Evolutionary conservation across 2,888 invertebrate species (phyloP), one percentile per base, ranked within the genome.

Genomic region (Leptura quadrifasciata): DNA sequence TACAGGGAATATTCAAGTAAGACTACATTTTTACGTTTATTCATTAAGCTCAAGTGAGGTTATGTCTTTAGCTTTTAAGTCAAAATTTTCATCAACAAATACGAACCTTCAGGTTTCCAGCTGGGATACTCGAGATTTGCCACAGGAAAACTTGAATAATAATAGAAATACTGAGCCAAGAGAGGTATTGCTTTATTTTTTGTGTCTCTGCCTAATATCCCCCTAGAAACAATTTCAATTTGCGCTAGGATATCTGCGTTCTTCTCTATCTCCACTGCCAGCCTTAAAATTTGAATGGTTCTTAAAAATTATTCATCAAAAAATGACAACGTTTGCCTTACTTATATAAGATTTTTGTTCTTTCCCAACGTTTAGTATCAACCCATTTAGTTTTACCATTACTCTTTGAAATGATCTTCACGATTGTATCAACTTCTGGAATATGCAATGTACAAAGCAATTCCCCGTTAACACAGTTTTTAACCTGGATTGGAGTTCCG

Each of bases 81-180:
- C 60, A 60, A 60, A 12, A 15, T 24, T 17, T 39, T 63, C 24
- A 24, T 2, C 31, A 35, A 63, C 24, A 15, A 60, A 24, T 24
- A 0, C 10, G 2, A 47, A 90, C 90, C 90, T 74, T 88, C 81
- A 72, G 90, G 85, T 78, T 88, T 87, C 89, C 89, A 90, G 24
- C 85, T 86, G n/a, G 76, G 76, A 86, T 90, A 87, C 79, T 90
- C 88, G 68, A 86, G 84, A 21, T 87, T 85, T 9, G 89, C 83
- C 78, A 89, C 87, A 10, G 90, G 89, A 89, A 90, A 91, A 75
- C 90, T 89, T 17, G 91, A 90, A 86, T 91, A 90, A 83, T 91
- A 91, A 82, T 89, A 89, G 76, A 92, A 88, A 84, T 90, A 90
- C 67, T 91, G 87, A 21, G 90, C 87, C 57, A 91, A 87, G 85